Base-by-base conservation (phyloP, 1,140 invertebrate species). In the Pomacea maculata region DNA sequence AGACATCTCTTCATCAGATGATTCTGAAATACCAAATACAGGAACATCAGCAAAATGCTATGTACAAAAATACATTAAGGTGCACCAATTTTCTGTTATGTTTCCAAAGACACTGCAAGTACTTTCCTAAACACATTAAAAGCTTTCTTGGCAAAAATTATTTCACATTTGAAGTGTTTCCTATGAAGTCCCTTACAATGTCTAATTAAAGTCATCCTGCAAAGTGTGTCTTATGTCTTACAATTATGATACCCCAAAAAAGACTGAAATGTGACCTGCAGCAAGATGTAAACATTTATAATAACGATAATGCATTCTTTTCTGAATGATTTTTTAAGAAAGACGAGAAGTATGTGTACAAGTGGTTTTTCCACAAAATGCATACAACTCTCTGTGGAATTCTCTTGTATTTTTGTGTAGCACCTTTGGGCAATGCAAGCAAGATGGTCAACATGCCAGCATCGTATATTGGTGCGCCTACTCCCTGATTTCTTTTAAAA, bases 211-310 rank as follows among this genome's bases (percentile, higher is more conserved):
- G 25, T 29, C 21, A 21, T 11, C 25, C 12, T 7, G 15, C n/a
- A 21, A 75, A 19, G 61, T 45, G 3, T 25, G 25, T 83, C 25
- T 25, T 25, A 25, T 25, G 25, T 25, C 80, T 83, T 82, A 89
- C 88, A 87, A 82, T 89, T 88, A 76, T 90, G 86, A 82, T 88
- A 90, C 71, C 88, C 83, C 14, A 90, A 75, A 74, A 90, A 82
- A 73, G 83, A 84, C 64, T 88, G 86, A 64, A 80, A 80, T 14
- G 85, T 82, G 17, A 87, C 80, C 86, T 87, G 81, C n/a, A 71
- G 80, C 64, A 80, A 57, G 72, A 29, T 57, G 7, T 55, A 15
- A 29, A 71, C 25, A 76, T 64, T n/a, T 34, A 25, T 25, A 25
- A 15, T 21, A 54, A 17, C 14, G 34, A 15, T 45, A 45, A 8